Evolutionary conservation across 2,113 vertebrate genomes (phyloP).

Genomic region (Sterna hirundo): DNA sequence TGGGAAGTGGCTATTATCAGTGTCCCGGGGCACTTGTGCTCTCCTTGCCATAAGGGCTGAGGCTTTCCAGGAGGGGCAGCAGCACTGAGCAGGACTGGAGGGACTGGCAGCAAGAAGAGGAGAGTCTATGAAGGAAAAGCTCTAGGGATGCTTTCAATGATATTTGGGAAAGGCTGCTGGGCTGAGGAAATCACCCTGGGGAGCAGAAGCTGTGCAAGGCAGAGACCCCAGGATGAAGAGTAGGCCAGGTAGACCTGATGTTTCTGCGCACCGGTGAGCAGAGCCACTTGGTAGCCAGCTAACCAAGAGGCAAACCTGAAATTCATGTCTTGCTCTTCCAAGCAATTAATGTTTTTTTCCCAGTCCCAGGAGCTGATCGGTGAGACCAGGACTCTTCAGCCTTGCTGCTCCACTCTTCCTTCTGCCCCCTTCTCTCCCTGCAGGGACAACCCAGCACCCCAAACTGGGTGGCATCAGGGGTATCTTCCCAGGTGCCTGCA

Average conservation of each 20-base stretch:
- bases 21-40: fast-evolving
- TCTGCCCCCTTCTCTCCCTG: background rate
- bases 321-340: background rate
- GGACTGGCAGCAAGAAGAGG: background rate
- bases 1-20: background rate
- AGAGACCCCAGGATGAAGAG: background rate
- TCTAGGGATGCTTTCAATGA: background rate
- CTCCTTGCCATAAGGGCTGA: background rate
- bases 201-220: background rate
- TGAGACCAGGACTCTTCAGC: background rate
- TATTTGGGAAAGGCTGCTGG: fast-evolving
- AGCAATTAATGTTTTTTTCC: background rate
- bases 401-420: background rate
- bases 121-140: background rate
- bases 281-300: background rate
- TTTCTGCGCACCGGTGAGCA: background rate
- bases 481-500: background rate
- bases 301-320: background rate
- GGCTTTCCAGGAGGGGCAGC: background rate
- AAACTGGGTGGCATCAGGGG: background rate
- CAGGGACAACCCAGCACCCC: background rate
- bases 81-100: background rate
- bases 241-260: background rate
- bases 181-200: background rate
- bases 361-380: background rate